These are phyloP conservation scores for Hycleus cichorii DNA, from an alignment of 1,140 invertebrate species.

Conservation along the genomic window DNA sequence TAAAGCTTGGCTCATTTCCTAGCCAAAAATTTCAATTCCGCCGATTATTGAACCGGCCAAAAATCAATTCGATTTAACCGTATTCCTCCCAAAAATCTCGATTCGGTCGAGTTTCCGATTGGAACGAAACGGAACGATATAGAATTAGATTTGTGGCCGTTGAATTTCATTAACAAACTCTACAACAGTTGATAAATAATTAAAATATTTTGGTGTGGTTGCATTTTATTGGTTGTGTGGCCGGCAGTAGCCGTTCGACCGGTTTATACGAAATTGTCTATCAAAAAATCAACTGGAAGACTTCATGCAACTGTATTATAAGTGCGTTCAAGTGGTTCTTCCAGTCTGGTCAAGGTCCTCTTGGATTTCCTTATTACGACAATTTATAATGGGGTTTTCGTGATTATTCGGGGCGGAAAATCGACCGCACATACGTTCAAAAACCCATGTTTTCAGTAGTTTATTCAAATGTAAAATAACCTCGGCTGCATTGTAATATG, in stretches of 20 bases:
- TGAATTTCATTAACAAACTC: neutral
- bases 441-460: conserved; percentile 3
- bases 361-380: neutral
- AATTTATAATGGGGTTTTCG: neutral
- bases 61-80: too few species aligned
- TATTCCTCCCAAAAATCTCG: too few species aligned
- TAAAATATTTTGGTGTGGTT: conserved; percentile 9
- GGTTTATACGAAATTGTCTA: conserved; percentile 8
- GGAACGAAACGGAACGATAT: too few species aligned
- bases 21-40: too few species aligned
- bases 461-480: neutral
- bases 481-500: neutral
- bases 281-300: neutral
- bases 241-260: conserved; percentile 8
- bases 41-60: too few species aligned
- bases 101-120: too few species aligned
- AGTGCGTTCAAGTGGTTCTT: neutral
- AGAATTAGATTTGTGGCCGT: too few species aligned
- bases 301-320: conserved; percentile 1
- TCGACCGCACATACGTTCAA: neutral
- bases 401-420: too few species aligned
- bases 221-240: conserved; percentile 12
- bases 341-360: conserved; percentile 7
- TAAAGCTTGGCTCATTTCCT: too few species aligned
- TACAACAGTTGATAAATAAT: conserved; percentile 6